Percentiles rank a stretch among this genome's conserved stretches.
Evolutionary conservation across 2,888 invertebrate genomes (phyloP).

Genomic region (Flabesymbios commensalis): DNA sequence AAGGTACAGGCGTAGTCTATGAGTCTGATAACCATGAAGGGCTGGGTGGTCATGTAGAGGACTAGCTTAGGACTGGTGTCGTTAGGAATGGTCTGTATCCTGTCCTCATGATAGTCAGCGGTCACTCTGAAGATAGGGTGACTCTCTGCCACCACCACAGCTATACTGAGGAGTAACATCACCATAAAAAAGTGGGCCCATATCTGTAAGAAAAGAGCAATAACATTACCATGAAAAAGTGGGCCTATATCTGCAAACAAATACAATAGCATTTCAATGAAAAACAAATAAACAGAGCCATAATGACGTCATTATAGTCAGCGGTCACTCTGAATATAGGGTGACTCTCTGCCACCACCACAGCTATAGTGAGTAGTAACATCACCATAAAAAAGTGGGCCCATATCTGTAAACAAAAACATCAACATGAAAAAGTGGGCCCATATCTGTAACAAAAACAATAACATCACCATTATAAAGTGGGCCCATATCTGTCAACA

Average conservation of each 20-base stretch:
- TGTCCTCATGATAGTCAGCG: neutral
- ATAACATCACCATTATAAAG: no score
- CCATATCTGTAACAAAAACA: no score
- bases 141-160: neutral
- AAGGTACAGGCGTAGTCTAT: slow-evolving; percentile 13
- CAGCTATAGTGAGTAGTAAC: neutral
- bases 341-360: neutral
- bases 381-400: neutral
- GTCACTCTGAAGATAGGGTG: neutral
- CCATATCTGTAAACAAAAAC: slow-evolving; percentile 7
- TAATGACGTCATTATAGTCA: neutral
- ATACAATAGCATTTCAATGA: no score
- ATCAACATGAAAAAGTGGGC: no score
- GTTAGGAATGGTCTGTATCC: neutral
- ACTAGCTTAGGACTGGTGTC: neutral
- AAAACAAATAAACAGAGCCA: no score
- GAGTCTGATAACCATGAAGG: neutral
- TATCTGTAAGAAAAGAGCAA: neutral
- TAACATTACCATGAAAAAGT: no score
- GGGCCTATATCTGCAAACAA: no score
- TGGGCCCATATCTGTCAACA: no score
- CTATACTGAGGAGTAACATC: neutral
- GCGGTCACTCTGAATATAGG: neutral
- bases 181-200: neutral
- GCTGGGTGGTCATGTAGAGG: neutral